Base-by-base conservation (phyloP, 1,140 invertebrate genomes). In the Magallana angulata region DNA sequence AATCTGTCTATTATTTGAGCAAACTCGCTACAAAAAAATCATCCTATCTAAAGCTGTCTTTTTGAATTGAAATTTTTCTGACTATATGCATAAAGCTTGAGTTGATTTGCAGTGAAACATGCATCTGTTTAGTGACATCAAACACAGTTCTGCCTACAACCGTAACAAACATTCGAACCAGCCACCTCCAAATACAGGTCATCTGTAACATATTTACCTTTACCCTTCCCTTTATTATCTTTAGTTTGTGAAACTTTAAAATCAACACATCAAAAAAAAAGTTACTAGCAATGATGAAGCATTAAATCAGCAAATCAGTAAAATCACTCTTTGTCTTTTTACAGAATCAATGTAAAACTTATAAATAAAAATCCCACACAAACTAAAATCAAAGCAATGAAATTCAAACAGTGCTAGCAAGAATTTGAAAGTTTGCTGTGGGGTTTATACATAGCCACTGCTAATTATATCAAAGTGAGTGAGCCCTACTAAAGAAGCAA, bases 201-300 rank as follows among this genome's bases (percentile, higher is more conserved):
- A 62, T 48, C 36, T 48, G 36, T 48, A 48, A 62, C n/a, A 62
- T 62, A 62, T 12, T 62, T 62, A 62, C 60, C 24, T 24, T 76
- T 76, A 30, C 68, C 24, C 36, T 76, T 76, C 24, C 68, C 68
- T 76, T 76, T 76, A 76, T 9, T 76, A 36, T 76, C 68, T 76
- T 76, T 76, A 36, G 68, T 36, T 76, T 76, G 68, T 76, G 68
- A 76, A 3, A 76, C 68, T 76, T 76, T 12, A 76, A 76, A 76
- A 76, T 76, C 24, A 36, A 76, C 24, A 36, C n/a, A 76, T 36
- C 14, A 12, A 12, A 76, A 76, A 48, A 16, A 30, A 76, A 76
- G 5, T 30, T 9, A 36, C 68, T 36, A 30, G 7, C 12, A 48
- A 76, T 24, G 24, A 24, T 36, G 18, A 30, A 71, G 12, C 18